Evolutionary conservation across 1,140 invertebrate species (phyloP).

Genomic region (Eurosta solidaginis): DNA sequence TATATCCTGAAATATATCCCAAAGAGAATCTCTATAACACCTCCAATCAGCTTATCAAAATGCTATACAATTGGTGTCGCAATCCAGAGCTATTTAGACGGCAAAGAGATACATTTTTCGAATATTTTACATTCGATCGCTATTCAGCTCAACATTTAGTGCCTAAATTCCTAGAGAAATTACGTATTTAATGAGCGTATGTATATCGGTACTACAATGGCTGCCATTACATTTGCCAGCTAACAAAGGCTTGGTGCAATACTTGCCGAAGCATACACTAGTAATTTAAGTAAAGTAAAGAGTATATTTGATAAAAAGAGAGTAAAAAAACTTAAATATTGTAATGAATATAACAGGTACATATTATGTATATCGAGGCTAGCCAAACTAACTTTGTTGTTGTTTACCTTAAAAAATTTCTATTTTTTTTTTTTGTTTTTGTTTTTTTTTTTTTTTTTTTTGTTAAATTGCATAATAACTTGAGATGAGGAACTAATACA

Average conservation of each 20-base stretch:
- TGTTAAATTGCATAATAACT: no score
- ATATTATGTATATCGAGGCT: no score
- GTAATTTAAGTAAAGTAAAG: neutral
- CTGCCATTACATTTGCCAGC: neutral
- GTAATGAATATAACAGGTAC: no score
- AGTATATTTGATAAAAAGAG: no score
- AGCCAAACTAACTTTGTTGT: no score
- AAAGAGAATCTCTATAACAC: slow-evolving; percentile 67
- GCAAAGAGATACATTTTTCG: slow-evolving; percentile 54
- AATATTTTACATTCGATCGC: slow-evolving; percentile 50
- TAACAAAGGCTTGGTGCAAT: slow-evolving; percentile 31
- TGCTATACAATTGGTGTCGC: slow-evolving; percentile 61
- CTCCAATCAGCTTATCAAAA: slow-evolving; percentile 63
- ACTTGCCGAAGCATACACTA: slow-evolving; percentile 15
- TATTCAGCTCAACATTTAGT: slow-evolving; percentile 51
- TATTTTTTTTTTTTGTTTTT: no score
- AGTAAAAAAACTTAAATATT: no score
- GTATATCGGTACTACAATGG: no score
- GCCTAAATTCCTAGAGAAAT: slow-evolving; percentile 51
- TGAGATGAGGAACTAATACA: no score
- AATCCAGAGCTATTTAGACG: slow-evolving; percentile 53
- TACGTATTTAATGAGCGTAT: slow-evolving; percentile 40
- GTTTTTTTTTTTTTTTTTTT: no score
- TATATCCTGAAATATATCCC: slow-evolving; percentile 78
- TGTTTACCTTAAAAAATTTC: no score